Conservation (phyloP, 2,797 vertebrate species). For the Periparus ater region DNA sequence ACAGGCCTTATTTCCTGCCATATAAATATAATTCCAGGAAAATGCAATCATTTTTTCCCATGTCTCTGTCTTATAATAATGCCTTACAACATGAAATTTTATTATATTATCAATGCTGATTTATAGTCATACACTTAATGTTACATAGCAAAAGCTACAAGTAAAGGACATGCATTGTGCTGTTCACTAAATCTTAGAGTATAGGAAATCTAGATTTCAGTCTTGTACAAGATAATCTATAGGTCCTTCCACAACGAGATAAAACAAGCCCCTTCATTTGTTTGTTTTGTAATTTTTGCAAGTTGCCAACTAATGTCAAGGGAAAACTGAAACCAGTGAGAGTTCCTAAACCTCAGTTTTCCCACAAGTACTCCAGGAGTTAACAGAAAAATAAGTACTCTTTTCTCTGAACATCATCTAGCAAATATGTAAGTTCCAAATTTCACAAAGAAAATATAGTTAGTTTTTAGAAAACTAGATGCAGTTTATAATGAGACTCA, state of each 20-base stretch:
- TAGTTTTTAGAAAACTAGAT: background rate
- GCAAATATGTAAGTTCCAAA: background rate
- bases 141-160: background rate
- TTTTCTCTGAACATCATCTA: background rate
- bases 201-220: background rate
- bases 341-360: background rate
- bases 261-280: background rate
- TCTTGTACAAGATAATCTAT: background rate
- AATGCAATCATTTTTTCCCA: background rate
- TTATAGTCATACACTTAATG: background rate
- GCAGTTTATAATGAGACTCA: background rate
- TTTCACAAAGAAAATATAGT: background rate
- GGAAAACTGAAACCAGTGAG: background rate
- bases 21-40: conserved; percentile 12
- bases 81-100: conserved; percentile 10
- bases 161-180: background rate
- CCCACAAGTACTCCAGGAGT: background rate
- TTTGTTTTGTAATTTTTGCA: background rate
- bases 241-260: background rate
- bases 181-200: background rate
- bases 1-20: conserved; percentile 29
- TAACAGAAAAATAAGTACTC: background rate
- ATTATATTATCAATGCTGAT: background rate
- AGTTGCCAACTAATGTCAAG: background rate
- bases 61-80: background rate